Percentiles rank a stretch among this genome's conserved stretches.
Evolutionary conservation across 2,113 vertebrate species (phyloP).

Genomic region (Mesitornis unicolor): DNA sequence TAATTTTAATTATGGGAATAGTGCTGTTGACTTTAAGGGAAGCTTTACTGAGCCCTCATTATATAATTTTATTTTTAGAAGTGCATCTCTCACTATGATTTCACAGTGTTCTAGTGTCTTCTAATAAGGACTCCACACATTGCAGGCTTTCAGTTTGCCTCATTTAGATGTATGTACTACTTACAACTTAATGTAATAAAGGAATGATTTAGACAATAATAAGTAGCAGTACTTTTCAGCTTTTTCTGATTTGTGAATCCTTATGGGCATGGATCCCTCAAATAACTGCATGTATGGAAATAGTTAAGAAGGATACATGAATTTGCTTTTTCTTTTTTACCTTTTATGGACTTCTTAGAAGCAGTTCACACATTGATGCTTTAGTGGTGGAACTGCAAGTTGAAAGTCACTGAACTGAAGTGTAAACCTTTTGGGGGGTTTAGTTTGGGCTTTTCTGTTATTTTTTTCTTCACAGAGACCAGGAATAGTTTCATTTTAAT

Average conservation of each 20-base stretch:
- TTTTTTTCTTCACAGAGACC: not conserved
- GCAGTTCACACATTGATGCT: not conserved
- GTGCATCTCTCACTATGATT: not conserved
- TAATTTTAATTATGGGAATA: not conserved
- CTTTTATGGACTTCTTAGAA: not conserved
- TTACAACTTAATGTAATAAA: not conserved
- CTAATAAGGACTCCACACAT: not conserved
- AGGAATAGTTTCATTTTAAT: not conserved
- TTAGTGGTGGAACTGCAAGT: not conserved
- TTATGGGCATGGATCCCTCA: not conserved
- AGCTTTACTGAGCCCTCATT: not conserved
- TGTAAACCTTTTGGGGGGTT: not conserved
- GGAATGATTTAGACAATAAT: not conserved
- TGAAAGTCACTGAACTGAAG: not conserved
- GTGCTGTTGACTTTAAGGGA: not conserved
- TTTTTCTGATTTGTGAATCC: not conserved
- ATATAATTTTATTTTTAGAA: constrained; percentile 24
- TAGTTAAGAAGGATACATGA: not conserved
- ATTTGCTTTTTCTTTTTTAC: not conserved
- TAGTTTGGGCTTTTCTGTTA: not conserved
- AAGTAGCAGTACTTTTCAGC: not conserved
- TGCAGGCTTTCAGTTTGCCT: not conserved
- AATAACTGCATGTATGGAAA: not conserved
- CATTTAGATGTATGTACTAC: not conserved
- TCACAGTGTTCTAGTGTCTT: not conserved